A percentile compares a stretch with the other conserved stretches of the same genome.
Conservation (phyloP, 2,888 invertebrate species). For the Leucoptera coffeella region DNA sequence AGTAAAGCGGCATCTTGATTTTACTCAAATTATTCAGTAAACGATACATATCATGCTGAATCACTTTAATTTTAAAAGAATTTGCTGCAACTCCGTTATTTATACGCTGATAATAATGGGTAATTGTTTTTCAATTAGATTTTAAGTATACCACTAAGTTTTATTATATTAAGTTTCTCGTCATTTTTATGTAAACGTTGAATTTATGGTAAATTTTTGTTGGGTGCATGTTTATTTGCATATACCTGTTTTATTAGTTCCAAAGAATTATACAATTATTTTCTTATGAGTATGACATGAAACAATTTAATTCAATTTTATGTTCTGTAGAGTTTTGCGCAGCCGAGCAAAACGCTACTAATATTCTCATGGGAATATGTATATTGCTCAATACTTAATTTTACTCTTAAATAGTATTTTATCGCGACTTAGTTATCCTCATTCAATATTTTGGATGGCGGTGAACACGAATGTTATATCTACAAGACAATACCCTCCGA, state of each 20-base stretch:
- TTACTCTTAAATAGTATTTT: slow-evolving; percentile 48
- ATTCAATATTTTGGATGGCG: slow-evolving; percentile 28
- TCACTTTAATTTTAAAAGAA: slow-evolving; percentile 27
- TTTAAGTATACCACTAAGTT: slow-evolving; percentile 39
- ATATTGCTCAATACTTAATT: slow-evolving; percentile 43
- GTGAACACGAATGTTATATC: slow-evolving; percentile 38
- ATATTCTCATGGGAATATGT: slow-evolving; percentile 44
- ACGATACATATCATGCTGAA: slow-evolving; percentile 47
- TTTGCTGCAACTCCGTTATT: slow-evolving; percentile 26
- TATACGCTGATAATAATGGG: slow-evolving; percentile 30
- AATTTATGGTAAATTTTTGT: slow-evolving; percentile 25
- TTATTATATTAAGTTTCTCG: slow-evolving; percentile 29
- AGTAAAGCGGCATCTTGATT: slow-evolving; percentile 36
- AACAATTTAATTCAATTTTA: slow-evolving; percentile 7
- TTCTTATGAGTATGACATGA: slow-evolving; percentile 40
- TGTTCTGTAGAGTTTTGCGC: slow-evolving; percentile 44
- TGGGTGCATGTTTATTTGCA: slow-evolving; percentile 42
- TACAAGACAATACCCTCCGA: slow-evolving; percentile 53
- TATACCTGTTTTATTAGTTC: slow-evolving; percentile 47
- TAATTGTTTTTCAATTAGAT: slow-evolving; percentile 39
- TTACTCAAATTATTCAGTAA: slow-evolving; percentile 44
- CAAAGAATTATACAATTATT: slow-evolving; percentile 37
- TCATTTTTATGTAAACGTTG: slow-evolving; percentile 35
- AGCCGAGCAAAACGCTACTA: slow-evolving; percentile 51
- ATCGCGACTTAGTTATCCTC: slow-evolving; percentile 41